Evolutionary conservation across 2,797 vertebrate genomes (phyloP), one percentile per base, ranked within the genome.

Genomic region (Sebastiscus albofasciatus): DNA sequence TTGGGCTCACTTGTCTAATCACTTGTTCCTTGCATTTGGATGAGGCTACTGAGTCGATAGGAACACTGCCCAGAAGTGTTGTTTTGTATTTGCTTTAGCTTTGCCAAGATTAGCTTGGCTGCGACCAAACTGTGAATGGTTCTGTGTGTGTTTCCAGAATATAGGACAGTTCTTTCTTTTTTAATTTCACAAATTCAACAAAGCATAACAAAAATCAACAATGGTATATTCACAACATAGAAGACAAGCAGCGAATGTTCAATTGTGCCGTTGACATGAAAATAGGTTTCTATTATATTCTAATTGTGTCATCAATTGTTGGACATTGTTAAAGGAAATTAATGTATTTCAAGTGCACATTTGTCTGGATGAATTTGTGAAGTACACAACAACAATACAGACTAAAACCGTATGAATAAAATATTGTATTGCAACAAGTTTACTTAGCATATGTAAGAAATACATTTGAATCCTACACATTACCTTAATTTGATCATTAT

Each of bases 11-110:
- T 91, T 72, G 67, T 89, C 87, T 89, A 84, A 90, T 92, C 87
- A 80, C 79, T 88, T 88, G 83, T 93, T 88, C 78, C 77, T 88
- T 90, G 82, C 75, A 85, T 88, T 89, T 90, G 88, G 86, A 90
- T 82, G 81, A 72, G 71, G 77, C 77, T 75, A 76, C 72, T 68
- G 72, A 89, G 73, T 78, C 16, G 74, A 83, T 81, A 88, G 89
- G 82, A 92, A 87, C 66, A 16, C 80, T 88, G 89, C 89, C 89
- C 83, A 90, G 84, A 89, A 88, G 83, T 84, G 72, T 78, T 89
- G 86, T 81, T 86, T 87, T 82, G 62, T 84, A 77, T 93, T 90
- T 87, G 65, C 84, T 82, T 82, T 52, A 61, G 76, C 75, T 80
- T 90, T 93, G 92, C 90, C 80, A 92, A 76, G 56, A 89, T 79